These are phyloP conservation scores for Luperina nickerlii DNA, from an alignment of 2,888 invertebrate species.

Conservation along the genomic window DNA sequence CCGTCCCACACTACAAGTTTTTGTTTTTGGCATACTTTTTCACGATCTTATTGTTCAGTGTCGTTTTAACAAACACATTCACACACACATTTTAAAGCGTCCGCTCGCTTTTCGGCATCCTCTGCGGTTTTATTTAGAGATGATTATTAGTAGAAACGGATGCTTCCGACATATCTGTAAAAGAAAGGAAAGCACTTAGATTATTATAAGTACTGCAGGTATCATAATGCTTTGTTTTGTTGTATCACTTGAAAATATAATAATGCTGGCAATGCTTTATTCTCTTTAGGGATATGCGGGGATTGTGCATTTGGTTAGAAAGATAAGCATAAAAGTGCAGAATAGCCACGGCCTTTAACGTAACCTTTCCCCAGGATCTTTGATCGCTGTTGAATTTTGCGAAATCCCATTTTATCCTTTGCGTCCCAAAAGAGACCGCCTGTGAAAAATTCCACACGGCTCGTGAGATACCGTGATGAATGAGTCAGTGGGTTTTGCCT, in stretches of 20 bases:
- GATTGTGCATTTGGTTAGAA: constrained; percentile 50
- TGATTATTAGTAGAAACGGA: constrained; percentile 31
- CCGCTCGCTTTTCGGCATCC: constrained; percentile 52
- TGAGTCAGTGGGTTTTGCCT: constrained; percentile 66
- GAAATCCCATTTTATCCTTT: constrained; percentile 63
- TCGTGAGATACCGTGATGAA: constrained; percentile 69
- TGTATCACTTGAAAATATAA: constrained; percentile 38
- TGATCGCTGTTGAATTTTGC: constrained; percentile 63
- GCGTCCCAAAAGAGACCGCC: constrained; percentile 61
- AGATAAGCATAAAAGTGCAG: constrained; percentile 61
- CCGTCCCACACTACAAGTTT: constrained; percentile 54
- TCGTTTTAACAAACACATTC: constrained; percentile 33
- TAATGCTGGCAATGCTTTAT: constrained; percentile 43
- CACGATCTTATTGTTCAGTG: constrained; percentile 28
- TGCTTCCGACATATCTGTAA: constrained; percentile 57
- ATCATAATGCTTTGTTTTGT: constrained; percentile 33
- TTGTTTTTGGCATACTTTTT: constrained; percentile 64
- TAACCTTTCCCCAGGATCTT: constrained; percentile 50
- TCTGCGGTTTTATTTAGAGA: constrained; percentile 38
- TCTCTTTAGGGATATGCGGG: constrained; percentile 42
- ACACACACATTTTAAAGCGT: constrained; percentile 56
- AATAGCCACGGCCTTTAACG: constrained; percentile 45
- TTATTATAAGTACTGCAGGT: constrained; percentile 29
- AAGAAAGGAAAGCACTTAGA: constrained; percentile 49
- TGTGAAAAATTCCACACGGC: constrained; percentile 64